Evolutionary conservation across 2,888 invertebrate species (phyloP).

Genomic region (Drosophila demipolita): DNA sequence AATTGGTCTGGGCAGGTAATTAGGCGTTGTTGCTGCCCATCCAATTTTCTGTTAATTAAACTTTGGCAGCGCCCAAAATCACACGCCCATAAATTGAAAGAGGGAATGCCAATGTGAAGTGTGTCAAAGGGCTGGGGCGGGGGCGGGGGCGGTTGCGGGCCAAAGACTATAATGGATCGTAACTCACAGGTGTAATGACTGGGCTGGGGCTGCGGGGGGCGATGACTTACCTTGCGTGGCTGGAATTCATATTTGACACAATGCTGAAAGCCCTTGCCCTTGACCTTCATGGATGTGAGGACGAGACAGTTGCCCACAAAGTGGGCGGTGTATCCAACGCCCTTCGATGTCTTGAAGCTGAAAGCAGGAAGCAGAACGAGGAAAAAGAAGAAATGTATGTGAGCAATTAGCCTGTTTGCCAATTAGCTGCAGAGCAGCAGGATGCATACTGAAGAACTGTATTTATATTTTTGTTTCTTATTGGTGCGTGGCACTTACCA

Average conservation of each 20-base stretch:
- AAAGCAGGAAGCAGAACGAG: constrained; percentile 18
- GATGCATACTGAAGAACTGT: neutral
- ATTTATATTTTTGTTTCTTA: neutral
- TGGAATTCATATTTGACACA: constrained; percentile 99
- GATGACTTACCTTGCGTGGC: constrained; percentile 92
- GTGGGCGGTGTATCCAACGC: constrained; percentile 99
- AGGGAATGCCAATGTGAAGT: constrained; percentile 1
- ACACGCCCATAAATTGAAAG: constrained; percentile 39
- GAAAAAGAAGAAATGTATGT: neutral
- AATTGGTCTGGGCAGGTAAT: constrained; percentile 41
- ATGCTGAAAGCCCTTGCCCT: constrained; percentile 99
- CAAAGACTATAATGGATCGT: constrained; percentile 22
- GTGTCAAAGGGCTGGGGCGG: neutral
- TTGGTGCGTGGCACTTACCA: constrained; percentile 88
- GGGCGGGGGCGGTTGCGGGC: neutral
- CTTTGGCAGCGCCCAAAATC: constrained; percentile 33
- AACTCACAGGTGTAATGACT: constrained; percentile 37
- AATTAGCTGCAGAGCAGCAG: constrained; percentile 17
- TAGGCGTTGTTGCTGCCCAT: constrained; percentile 29
- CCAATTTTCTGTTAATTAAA: constrained; percentile 56
- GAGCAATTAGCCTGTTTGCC: constrained; percentile 37
- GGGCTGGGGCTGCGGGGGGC: neutral
- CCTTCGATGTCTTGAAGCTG: constrained; percentile 99
- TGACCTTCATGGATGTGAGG: constrained; percentile 99
- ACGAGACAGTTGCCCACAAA: constrained; percentile 99